Evolutionary conservation across 1,140 invertebrate species (phyloP).

Genomic region (Ceratina calcarata): DNA sequence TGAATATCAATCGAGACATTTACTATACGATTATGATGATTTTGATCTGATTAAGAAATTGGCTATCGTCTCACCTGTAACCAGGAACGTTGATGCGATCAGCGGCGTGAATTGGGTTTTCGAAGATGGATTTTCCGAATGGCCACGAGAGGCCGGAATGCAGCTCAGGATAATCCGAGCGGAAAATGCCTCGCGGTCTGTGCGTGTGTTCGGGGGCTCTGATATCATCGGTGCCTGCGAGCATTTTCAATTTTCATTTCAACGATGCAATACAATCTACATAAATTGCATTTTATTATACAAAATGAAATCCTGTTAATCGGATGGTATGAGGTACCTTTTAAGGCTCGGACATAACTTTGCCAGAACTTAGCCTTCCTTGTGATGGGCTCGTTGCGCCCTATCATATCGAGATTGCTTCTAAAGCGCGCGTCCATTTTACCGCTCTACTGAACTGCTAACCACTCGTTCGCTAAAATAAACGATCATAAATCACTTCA

Average conservation of each 20-base stretch:
- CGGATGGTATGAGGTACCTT: constrained; percentile 83
- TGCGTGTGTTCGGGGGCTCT: constrained; percentile 89
- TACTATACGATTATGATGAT: no score
- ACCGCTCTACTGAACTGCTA: constrained; percentile 80
- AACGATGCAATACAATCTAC: background rate
- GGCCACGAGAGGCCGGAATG: constrained; percentile 84
- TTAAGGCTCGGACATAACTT: constrained; percentile 93
- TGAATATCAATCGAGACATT: no score
- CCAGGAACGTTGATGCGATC: constrained; percentile 91
- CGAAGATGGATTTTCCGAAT: constrained; percentile 91
- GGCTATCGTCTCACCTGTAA: constrained; percentile 82
- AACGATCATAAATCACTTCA: constrained; percentile 53
- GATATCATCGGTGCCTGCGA: constrained; percentile 92
- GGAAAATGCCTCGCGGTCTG: constrained; percentile 86
- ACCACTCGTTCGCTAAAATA: constrained; percentile 86
- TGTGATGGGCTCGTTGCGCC: constrained; percentile 93
- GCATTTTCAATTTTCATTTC: constrained; percentile 11
- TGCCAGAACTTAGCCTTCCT: constrained; percentile 96
- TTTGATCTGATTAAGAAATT: no score
- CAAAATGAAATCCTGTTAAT: background rate
- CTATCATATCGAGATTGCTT: constrained; percentile 94
- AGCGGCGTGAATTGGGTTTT: constrained; percentile 88
- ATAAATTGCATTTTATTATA: background rate
- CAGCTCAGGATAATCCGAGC: constrained; percentile 84
- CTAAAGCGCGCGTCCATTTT: constrained; percentile 91